Percentiles rank a stretch among this genome's conserved stretches.
Conservation (phyloP, 2,113 vertebrate genomes). For the Sinocyclocheilus anophthalmus region DNA sequence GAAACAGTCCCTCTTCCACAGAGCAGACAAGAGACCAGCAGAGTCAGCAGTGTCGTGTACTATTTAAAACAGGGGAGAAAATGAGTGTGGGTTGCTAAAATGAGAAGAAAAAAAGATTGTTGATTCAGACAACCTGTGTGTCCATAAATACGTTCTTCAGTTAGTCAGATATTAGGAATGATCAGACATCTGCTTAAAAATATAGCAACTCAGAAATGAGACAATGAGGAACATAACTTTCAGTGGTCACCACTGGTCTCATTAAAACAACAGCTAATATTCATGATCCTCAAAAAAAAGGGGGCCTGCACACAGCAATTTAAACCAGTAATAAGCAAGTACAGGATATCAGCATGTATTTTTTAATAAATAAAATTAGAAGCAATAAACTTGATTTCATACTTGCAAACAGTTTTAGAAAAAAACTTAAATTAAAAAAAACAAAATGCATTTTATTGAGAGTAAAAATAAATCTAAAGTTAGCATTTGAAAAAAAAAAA, state of each 20-base stretch:
- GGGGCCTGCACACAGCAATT: too few species aligned
- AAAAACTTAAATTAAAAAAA: too few species aligned
- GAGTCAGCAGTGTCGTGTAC: neutral
- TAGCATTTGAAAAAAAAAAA: neutral
- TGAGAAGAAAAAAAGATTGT: neutral
- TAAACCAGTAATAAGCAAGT: too few species aligned
- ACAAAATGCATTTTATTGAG: neutral
- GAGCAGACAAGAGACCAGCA: constrained; percentile 4
- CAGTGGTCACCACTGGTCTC: neutral
- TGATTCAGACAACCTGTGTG: neutral
- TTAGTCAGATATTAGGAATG: neutral
- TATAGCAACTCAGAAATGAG: neutral
- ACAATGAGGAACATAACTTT: neutral
- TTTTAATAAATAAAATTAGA: neutral
- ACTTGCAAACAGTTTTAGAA: neutral
- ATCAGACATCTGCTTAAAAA: neutral
- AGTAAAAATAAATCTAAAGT: neutral
- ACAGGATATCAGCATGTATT: neutral
- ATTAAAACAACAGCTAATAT: neutral
- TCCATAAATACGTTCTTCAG: neutral
- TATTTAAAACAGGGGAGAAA: neutral
- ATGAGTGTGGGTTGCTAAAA: neutral
- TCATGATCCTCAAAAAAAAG: neutral
- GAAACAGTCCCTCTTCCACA: neutral
- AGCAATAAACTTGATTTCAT: neutral